Evolutionary conservation across 2,888 invertebrate species (phyloP), one percentile per base, ranked within the genome.

Genomic region (Acleris holmiana): DNA sequence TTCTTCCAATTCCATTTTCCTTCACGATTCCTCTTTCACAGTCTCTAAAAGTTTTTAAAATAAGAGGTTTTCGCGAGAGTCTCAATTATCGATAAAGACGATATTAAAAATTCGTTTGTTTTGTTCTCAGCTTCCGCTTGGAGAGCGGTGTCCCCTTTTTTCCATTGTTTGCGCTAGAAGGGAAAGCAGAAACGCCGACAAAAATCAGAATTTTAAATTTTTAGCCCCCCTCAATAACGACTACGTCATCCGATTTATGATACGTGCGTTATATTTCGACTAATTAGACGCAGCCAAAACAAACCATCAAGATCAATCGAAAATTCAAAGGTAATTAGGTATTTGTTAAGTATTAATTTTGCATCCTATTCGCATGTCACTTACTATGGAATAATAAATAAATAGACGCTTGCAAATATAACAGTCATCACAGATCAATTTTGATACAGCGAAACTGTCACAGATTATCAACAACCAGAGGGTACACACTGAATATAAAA

Each of bases 51-150:
- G 85, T 90, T 91, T 91, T 86, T 84, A 90, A 92, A 92, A 91
- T 91, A 89, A 91, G 90, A 91, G 91, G 85, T 91, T 91, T 89
- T 89, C 86, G 84, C 86, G 82, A 84, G 88, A 90, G 86, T 91
- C 91, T 91, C 92, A 92, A 91, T 92, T 91, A 91, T 92, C 91
- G 91, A 91, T 91, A 89, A 91, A 91, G 89, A 84, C 89, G 90
- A 91, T 91, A 92, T 92, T 91, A 92, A 91, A 92, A 92, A 91
- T 91, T 91, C 91, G 92, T 91, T 92, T 91, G 91, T 92, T 91
- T 92, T 92, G 91, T 91, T 89, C 91, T 88, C 88, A 82, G 86
- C 83, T 81, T 82, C 83, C 85, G 88, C 88, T 80, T 82, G 81
- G 81, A 82, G 85, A 85, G 82, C 84, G 84, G 85, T 85, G 75